Base-by-base conservation (phyloP, 64 coral and sea anemone genomes). In the Montipora foliosa region DNA sequence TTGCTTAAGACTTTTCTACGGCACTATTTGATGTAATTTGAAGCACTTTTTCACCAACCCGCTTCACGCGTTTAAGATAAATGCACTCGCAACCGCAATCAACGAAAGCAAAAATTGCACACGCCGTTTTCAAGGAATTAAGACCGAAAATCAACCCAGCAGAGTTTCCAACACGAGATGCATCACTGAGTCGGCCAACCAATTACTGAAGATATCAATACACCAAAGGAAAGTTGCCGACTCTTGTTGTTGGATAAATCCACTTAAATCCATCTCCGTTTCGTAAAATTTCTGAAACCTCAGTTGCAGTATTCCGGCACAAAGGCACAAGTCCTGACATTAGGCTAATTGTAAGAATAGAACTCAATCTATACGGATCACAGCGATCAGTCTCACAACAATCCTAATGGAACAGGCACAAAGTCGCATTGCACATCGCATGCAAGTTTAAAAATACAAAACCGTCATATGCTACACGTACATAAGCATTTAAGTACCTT, bases 381-480 rank as follows among this genome's bases (percentile, higher is more conserved):
- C 3, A 50, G 46, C 45, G 82, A 86, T 86, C 62, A 15, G 82
- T 86, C 82, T 71, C 46, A 24, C 82, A 86, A 48, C 6, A 67
- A 67, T 84, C 81, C 81, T 84, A 84, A 84, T 84, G 81, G 67
- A 84, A 8, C 81, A 84, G 82, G 64, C 64, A 57, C 53, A 57
- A 57, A 57, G 53, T 6, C 53, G 53, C 53, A 57, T 6, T 8
- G 11, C 11, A 64, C 10, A 14, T 15, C 60, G 60, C 60, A 14
- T 64, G 13, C 60, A 14, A 64, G 10, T 64, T 64, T 16, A 12
- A 55, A 64, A 64, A 14, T 3, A 64, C 60, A 64, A 15, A 0
- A 64, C 60, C 60, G 60, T 12, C 10, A 64, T 12, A 5, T 64
- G 52, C 9, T 13, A 0, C 3, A 15, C 60, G 0, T 0, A 64